Percentiles rank a stretch among this genome's conserved stretches.
phyloP scores from a whole-genome alignment of 2,113 vertebrate genomes.

The Malurus alboscapulatus region DNA sequence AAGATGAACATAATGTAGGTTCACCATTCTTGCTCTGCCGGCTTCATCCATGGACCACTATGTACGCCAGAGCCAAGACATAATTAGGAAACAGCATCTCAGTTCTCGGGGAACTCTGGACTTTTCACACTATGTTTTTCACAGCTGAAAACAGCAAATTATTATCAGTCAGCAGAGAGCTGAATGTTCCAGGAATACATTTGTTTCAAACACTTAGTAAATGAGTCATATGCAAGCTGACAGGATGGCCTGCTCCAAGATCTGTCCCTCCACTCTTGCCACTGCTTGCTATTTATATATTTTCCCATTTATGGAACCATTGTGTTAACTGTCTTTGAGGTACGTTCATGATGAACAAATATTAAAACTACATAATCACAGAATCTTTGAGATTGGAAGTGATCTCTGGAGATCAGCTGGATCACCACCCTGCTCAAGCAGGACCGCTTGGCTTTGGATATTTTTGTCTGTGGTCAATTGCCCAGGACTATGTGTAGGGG shows the following conservation, averaged over 20 bases:
- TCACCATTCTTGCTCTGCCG: not conserved
- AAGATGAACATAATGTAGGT: fast-evolving
- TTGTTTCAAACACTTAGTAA: not conserved
- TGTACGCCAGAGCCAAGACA: not conserved
- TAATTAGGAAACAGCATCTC: not conserved
- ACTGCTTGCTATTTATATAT: not conserved
- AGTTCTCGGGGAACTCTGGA: not conserved
- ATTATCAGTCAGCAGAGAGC: not conserved
- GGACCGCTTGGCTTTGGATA: not conserved
- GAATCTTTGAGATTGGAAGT: not conserved
- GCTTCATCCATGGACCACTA: not conserved
- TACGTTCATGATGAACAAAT: fast-evolving
- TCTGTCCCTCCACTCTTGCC: not conserved
- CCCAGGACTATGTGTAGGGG: not conserved
- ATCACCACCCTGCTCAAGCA: not conserved
- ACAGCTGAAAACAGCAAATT: not conserved
- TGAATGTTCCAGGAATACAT: not conserved
- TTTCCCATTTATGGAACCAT: not conserved
- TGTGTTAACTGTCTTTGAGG: not conserved
- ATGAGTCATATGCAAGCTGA: not conserved
- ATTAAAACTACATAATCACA: not conserved
- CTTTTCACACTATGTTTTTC: not conserved
- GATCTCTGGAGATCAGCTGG: not conserved
- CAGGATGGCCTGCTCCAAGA: not conserved
- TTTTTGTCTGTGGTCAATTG: not conserved